A percentile compares a stretch with the other conserved stretches of the same genome.
Evolutionary conservation across 2,888 invertebrate genomes (phyloP).

Genomic region (Drosophila austrosaltans): DNA sequence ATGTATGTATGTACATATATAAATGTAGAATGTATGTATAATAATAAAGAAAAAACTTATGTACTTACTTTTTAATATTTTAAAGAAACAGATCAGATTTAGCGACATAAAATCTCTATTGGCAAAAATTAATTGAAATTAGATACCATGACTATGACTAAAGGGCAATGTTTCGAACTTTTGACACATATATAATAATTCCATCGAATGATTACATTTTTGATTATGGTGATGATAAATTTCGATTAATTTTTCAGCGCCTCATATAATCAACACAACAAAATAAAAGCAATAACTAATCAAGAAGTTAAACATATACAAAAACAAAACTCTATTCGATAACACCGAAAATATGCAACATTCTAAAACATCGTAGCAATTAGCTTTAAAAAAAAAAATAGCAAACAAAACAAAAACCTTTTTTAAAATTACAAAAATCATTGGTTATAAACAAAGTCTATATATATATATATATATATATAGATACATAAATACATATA

Average conservation of each 20-base stretch:
- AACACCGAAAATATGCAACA: constrained; percentile 21
- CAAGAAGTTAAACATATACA: constrained; percentile 16
- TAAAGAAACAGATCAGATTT: too few species aligned
- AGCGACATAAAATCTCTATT: too few species aligned
- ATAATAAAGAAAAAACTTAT: too few species aligned
- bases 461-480: constrained; percentile 18
- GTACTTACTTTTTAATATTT: too few species aligned
- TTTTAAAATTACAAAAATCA: constrained; percentile 40
- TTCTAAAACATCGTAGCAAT: constrained; percentile 57
- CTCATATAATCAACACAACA: constrained; percentile 43
- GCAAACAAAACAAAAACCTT: constrained; percentile 52
- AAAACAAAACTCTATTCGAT: constrained; percentile 31
- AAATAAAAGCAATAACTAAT: constrained; percentile 27
- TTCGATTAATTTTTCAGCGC: constrained; percentile 23
- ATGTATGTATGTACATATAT: background rate
- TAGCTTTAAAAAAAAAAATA: constrained; percentile 61
- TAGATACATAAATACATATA: constrained; percentile 34
- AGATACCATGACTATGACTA: background rate
- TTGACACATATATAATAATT: background rate
- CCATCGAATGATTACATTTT: background rate
- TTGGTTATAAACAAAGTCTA: constrained; percentile 57
- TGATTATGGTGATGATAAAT: background rate
- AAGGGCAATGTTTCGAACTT: background rate
- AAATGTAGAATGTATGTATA: background rate
- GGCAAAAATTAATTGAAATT: too few species aligned